Evolutionary conservation across 2,888 invertebrate species (phyloP).

Genomic region (Leptinotarsa tumamoca): DNA sequence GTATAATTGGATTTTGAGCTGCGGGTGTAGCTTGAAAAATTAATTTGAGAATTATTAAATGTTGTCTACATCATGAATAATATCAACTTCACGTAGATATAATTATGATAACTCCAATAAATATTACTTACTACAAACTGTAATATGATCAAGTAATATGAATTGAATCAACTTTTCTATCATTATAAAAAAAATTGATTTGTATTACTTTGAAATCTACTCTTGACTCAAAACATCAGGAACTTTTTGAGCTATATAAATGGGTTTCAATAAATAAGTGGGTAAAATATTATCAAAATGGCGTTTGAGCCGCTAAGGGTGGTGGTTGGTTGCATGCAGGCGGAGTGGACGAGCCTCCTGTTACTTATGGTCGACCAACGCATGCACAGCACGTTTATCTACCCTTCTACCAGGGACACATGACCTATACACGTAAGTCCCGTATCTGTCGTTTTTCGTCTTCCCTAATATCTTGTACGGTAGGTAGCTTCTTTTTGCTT

Average conservation of each 20-base stretch:
- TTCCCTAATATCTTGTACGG: constrained; percentile 24
- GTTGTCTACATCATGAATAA: too few species aligned
- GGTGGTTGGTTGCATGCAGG: constrained; percentile 64
- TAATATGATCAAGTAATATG: too few species aligned
- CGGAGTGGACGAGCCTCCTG: constrained; percentile 66
- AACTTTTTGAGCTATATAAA: neutral
- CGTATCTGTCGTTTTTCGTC: constrained; percentile 26
- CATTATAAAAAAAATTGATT: too few species aligned
- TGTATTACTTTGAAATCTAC: neutral
- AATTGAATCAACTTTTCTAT: too few species aligned
- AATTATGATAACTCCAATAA: too few species aligned
- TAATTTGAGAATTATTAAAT: too few species aligned
- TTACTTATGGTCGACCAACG: constrained; percentile 76
- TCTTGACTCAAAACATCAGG: neutral
- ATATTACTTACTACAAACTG: too few species aligned
- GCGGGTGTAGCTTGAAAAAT: too few species aligned
- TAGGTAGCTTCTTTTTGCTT: constrained; percentile 43
- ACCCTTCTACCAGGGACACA: constrained; percentile 87
- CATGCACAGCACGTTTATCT: constrained; percentile 85
- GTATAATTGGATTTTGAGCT: too few species aligned
- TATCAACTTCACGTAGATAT: too few species aligned
- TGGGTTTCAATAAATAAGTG: neutral
- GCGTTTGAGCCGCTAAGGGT: constrained; percentile 50
- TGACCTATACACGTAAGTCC: constrained; percentile 83
- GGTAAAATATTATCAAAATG: constrained; percentile 1